phyloP scores from a whole-genome alignment of 2,113 vertebrate genomes.

The Brienomyrus longianalis region DNA sequence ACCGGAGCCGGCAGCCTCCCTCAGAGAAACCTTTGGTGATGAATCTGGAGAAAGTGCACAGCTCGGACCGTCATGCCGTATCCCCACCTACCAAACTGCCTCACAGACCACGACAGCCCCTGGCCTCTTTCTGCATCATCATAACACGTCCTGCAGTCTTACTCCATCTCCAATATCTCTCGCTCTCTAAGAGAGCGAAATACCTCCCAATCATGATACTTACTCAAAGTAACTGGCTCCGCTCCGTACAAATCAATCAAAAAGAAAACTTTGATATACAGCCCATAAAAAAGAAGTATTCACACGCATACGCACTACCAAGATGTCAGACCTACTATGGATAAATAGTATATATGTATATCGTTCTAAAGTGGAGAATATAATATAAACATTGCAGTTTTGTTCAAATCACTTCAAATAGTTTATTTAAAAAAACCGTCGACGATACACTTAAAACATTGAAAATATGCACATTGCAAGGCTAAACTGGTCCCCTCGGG shows the following conservation, averaged over 20 bases:
- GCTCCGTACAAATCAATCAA: neutral
- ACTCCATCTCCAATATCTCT: neutral
- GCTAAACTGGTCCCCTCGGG: slow-evolving; percentile 45
- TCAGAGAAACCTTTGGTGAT: neutral
- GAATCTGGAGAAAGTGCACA: neutral
- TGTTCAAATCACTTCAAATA: neutral
- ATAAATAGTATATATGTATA: neutral
- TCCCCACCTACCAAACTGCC: neutral
- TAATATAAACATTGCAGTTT: neutral
- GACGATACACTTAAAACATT: neutral
- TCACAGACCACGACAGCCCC: neutral
- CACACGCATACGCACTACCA: neutral
- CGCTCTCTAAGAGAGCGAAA: neutral
- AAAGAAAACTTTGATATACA: slow-evolving; percentile 7
- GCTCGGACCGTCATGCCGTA: neutral
- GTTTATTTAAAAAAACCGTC: neutral
- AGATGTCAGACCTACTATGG: neutral
- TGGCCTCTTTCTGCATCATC: neutral
- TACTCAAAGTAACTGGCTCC: neutral
- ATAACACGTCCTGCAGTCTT: neutral
- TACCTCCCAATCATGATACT: neutral
- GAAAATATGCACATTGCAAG: neutral
- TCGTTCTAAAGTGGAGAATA: neutral
- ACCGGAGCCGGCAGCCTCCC: neutral
- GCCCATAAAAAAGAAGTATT: neutral